Evolutionary conservation across 2,113 vertebrate species (phyloP).

Genomic region (Poeciliopsis turrubarensis): DNA sequence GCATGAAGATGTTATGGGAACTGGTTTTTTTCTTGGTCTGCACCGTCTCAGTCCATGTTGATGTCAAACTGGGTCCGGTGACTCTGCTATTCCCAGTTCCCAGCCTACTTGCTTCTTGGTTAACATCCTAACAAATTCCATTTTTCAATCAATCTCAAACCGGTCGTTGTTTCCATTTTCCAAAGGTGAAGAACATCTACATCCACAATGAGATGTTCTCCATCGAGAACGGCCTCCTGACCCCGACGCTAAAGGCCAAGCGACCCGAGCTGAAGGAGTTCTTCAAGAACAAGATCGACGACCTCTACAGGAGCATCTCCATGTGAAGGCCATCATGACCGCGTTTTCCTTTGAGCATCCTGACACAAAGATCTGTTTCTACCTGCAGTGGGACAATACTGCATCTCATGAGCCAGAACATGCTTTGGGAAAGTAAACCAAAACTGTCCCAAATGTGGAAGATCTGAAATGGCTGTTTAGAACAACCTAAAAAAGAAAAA

Average conservation of each 20-base stretch:
- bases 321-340: constrained; percentile 80
- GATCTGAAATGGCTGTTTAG: constrained; percentile 43
- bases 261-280: constrained; percentile 93
- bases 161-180: background rate
- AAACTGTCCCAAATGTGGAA: constrained; percentile 20
- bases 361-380: constrained; percentile 43
- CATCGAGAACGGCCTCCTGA: constrained; percentile 93
- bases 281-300: constrained; percentile 92
- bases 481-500: constrained; percentile 31
- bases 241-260: constrained; percentile 95
- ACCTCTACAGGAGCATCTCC: constrained; percentile 90
- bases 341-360: constrained; percentile 42
- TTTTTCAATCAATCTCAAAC: background rate
- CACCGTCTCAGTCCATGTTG: too few species aligned
- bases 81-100: too few species aligned
- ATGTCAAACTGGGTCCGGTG: too few species aligned
- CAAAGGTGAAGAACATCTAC: constrained; percentile 95
- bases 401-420: constrained; percentile 28
- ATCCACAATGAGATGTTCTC: constrained; percentile 95
- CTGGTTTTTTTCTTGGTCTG: too few species aligned
- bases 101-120: too few species aligned
- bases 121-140: too few species aligned
- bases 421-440: constrained; percentile 46
- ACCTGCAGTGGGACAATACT: constrained; percentile 37
- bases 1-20: too few species aligned